phyloP scores from a whole-genome alignment of 1,140 invertebrate species.

The Leguminivora glycinivorella region DNA sequence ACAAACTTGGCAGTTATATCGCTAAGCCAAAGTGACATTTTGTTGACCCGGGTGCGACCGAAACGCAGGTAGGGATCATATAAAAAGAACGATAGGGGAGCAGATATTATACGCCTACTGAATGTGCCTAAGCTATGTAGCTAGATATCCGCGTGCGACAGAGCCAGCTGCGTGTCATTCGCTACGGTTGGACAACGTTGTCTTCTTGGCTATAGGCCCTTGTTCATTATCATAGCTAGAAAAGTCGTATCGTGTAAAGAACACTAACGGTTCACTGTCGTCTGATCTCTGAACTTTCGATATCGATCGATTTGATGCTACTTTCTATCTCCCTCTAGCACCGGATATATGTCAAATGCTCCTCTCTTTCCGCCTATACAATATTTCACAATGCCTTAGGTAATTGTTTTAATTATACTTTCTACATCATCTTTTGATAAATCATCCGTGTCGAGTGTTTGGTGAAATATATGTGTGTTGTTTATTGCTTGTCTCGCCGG shows the following conservation, averaged over 20 bases:
- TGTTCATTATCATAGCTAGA: slow-evolving; percentile 36
- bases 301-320: slow-evolving; percentile 46
- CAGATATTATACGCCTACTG: no score
- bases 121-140: no score
- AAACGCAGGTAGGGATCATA: no score
- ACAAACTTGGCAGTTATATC: no score
- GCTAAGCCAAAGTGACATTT: no score
- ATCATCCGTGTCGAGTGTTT: slow-evolving; percentile 7
- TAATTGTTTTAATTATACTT: slow-evolving; percentile 40
- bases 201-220: neutral
- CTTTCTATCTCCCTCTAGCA: slow-evolving; percentile 35
- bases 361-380: slow-evolving; percentile 33
- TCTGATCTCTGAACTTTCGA: slow-evolving; percentile 48
- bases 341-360: slow-evolving; percentile 23
- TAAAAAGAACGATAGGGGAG: no score
- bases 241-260: slow-evolving; percentile 65
- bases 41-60: no score
- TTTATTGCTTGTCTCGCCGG: neutral
- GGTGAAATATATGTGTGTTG: neutral
- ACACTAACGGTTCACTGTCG: slow-evolving; percentile 66
- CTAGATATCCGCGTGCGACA: no score
- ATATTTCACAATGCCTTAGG: slow-evolving; percentile 37
- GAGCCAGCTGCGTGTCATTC: no score
- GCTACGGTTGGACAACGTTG: no score
- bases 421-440: slow-evolving; percentile 18